phyloP scores from a whole-genome alignment of 2,888 invertebrate genomes.

The Cheilosia soror region DNA sequence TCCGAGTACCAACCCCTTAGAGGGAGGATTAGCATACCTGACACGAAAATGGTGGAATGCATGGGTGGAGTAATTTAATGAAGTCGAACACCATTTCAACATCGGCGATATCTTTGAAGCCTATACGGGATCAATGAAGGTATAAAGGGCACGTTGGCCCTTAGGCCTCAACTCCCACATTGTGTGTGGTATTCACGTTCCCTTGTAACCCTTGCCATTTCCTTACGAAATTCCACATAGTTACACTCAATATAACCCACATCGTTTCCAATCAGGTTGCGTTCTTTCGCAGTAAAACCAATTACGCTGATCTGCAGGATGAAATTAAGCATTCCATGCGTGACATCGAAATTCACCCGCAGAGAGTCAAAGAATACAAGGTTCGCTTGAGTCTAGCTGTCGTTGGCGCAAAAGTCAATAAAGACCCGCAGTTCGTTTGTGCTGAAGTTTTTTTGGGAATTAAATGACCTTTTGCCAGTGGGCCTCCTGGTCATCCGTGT shows the following conservation, averaged over 20 bases:
- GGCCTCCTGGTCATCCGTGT: background rate
- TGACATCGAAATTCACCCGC: constrained; percentile 33
- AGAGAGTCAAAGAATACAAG: background rate
- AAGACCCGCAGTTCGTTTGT: background rate
- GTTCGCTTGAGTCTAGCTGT: background rate
- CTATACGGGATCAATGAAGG: background rate
- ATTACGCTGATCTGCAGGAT: constrained; percentile 11
- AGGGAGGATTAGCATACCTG: background rate
- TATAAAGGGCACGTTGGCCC: background rate
- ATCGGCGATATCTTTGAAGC: background rate
- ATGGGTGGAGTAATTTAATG: no score
- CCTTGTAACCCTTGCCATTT: background rate
- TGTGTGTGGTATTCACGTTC: background rate
- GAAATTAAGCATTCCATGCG: constrained; percentile 38
- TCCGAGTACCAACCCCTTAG: background rate
- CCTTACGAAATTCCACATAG: background rate
- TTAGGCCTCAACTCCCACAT: background rate
- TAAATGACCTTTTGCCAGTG: background rate
- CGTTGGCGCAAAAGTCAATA: background rate
- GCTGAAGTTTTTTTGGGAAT: background rate
- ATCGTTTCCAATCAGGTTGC: background rate
- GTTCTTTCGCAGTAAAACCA: background rate
- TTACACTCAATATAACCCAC: background rate
- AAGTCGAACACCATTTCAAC: no score
- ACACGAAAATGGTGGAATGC: background rate